Conservation (phyloP, 1,140 invertebrate species). For the Rhizoglyphus robini region DNA sequence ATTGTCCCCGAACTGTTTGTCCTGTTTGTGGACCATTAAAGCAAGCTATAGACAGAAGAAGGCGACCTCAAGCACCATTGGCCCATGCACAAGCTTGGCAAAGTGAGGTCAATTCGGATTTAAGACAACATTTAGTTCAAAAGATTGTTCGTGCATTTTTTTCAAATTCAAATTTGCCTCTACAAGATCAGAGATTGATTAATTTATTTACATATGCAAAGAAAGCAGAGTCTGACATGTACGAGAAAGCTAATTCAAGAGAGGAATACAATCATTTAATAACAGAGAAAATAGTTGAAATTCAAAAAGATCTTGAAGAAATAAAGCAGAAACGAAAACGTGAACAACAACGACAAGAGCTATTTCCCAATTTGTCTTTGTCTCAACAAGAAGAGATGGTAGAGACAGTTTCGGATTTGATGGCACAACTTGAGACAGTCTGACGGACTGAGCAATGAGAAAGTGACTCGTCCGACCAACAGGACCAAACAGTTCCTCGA, state of each 20-base stretch:
- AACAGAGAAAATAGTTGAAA: slow-evolving; percentile 99
- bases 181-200: slow-evolving; percentile 88
- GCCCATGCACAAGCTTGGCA: slow-evolving; percentile 64
- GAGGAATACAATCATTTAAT: slow-evolving; percentile 96
- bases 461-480: no score
- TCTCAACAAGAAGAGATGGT: no score
- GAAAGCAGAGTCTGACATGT: slow-evolving; percentile 99
- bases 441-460: no score
- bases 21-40: slow-evolving; percentile 94
- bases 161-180: slow-evolving; percentile 68
- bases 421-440: no score
- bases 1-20: slow-evolving; percentile 85
- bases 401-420: no score
- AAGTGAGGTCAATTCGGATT: slow-evolving; percentile 82
- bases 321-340: slow-evolving; percentile 65
- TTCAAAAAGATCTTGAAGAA: slow-evolving; percentile 88
- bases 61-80: slow-evolving; percentile 26
- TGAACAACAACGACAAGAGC: slow-evolving; percentile 43
- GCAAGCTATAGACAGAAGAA: slow-evolving; percentile 68
- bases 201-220: slow-evolving; percentile 94
- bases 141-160: slow-evolving; percentile 99
- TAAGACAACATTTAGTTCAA: slow-evolving; percentile 95
- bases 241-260: slow-evolving; percentile 87
- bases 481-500: no score
- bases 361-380: not conserved